Conservation (phyloP, 2,888 invertebrate genomes). For the Pollenia labialis region DNA sequence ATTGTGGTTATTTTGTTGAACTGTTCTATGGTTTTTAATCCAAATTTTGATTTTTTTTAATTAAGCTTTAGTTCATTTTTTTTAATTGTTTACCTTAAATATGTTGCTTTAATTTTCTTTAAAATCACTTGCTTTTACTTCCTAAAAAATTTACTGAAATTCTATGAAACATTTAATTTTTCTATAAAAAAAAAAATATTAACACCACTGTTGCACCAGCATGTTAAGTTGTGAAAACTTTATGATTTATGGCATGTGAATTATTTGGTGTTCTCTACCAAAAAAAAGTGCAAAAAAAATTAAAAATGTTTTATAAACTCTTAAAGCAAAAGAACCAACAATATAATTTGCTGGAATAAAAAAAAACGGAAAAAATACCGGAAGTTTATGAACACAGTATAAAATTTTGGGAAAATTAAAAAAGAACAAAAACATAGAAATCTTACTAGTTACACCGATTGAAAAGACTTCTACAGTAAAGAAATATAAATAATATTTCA, state of each 20-base stretch:
- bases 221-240: slow-evolving; percentile 63
- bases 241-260: slow-evolving; percentile 69
- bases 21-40: too few species aligned
- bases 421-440: background rate
- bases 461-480: background rate
- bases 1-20: too few species aligned
- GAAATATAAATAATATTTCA: too few species aligned
- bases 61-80: too few species aligned
- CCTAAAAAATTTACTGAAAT: background rate
- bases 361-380: slow-evolving; percentile 25
- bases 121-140: background rate
- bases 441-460: background rate
- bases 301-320: slow-evolving; percentile 31
- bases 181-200: slow-evolving; percentile 49
- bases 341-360: slow-evolving; percentile 42
- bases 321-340: slow-evolving; percentile 32
- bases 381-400: slow-evolving; percentile 53
- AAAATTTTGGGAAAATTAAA: slow-evolving; percentile 21
- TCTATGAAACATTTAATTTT: background rate
- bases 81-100: background rate
- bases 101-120: background rate
- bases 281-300: slow-evolving; percentile 39
- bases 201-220: slow-evolving; percentile 63
- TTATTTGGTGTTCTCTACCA: slow-evolving; percentile 33
- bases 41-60: too few species aligned